Conservation (phyloP, 2,113 vertebrate genomes). For the Erpornis zantholeuca region DNA sequence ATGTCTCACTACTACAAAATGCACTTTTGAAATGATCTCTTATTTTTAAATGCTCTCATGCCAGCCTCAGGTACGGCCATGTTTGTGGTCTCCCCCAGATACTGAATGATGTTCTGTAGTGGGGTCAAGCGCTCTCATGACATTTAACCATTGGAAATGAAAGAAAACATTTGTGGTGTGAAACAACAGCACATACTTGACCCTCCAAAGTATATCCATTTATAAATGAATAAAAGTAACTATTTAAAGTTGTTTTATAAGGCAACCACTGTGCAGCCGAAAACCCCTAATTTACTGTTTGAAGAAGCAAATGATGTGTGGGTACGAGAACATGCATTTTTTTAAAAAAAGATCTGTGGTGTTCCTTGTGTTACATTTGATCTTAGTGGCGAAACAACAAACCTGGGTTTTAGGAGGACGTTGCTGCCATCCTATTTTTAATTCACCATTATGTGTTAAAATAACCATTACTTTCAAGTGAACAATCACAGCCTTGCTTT, state of each 20-base stretch:
- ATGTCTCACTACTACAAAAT: background rate
- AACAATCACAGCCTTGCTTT: conserved; percentile 33
- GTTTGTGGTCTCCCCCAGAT: conserved; percentile 44
- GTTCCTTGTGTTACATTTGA: conserved; percentile 67
- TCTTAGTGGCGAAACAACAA: conserved; percentile 63
- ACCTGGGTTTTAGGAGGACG: conserved; percentile 12
- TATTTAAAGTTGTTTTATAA: conserved; percentile 73
- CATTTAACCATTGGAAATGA: conserved; percentile 70
- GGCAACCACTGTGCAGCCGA: conserved; percentile 68
- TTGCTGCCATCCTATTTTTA: conserved; percentile 58
- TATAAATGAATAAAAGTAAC: conserved; percentile 76
- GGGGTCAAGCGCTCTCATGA: conserved; percentile 47
- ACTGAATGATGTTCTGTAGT: conserved; percentile 60
- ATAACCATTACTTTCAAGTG: conserved; percentile 1
- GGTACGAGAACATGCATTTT: conserved; percentile 67
- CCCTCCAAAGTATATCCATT: conserved; percentile 64
- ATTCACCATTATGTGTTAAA: conserved; percentile 68
- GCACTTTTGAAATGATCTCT: conserved; percentile 58
- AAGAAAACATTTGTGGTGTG: conserved; percentile 73
- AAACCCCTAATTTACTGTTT: conserved; percentile 73
- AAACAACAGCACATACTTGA: conserved; percentile 66
- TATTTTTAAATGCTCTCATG: conserved; percentile 41
- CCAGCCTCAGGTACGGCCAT: conserved; percentile 23
- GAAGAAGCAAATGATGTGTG: conserved; percentile 71
- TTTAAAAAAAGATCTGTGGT: conserved; percentile 61